Evolutionary conservation across 2,113 vertebrate genomes (phyloP), one percentile per base, ranked within the genome.

Genomic region (Larimichthys polyactis): DNA sequence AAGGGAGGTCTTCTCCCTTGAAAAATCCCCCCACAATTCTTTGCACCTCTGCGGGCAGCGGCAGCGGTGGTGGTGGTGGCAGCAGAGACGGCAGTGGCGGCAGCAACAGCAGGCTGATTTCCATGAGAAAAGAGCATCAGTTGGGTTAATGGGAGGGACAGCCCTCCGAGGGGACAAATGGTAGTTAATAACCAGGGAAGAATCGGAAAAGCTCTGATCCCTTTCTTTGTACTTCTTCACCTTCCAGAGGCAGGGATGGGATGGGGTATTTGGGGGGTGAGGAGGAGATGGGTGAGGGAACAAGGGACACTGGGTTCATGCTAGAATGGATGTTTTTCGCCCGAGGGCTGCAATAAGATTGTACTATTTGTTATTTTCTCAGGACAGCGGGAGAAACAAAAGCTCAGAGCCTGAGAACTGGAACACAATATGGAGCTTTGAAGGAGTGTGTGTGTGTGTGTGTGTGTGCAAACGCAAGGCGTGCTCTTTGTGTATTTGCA

Each of bases 61-160:
- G 75, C 22, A 48, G 81, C 11, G 55, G 79, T 57, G 60, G 78
- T 57, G 60, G 78, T 46, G 15, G 79, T 43, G 74, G 84, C 74
- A 46, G 83, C 54, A 46, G 59, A 51, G 70, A 27, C 22, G 52
- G 76, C 2, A 44, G 73, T 4, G 40, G 73, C 7, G 24, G 87
- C 83, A 49, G 82, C 87, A 88, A 83, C 91, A 90, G 93, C 90
- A 90, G 92, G 90, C 95, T 95, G 94, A 96, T 96, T 96, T 93
- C 93, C 95, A 95, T 96, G 92, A 96, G 93, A 95, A 95, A 95
- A 93, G 95, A 93, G 92, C 94, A 94, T 94, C 94, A 91, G 92
- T 94, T 90, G 92, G 91, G 91, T 94, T 94, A 95, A 95, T 94
- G 93, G 93, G 90, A 90, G 90, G 93, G 92, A 92, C 90, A 84